These are phyloP conservation scores for Poecilia velifera DNA, from an alignment of 2,797 vertebrate genomes.

Conservation along the genomic window DNA sequence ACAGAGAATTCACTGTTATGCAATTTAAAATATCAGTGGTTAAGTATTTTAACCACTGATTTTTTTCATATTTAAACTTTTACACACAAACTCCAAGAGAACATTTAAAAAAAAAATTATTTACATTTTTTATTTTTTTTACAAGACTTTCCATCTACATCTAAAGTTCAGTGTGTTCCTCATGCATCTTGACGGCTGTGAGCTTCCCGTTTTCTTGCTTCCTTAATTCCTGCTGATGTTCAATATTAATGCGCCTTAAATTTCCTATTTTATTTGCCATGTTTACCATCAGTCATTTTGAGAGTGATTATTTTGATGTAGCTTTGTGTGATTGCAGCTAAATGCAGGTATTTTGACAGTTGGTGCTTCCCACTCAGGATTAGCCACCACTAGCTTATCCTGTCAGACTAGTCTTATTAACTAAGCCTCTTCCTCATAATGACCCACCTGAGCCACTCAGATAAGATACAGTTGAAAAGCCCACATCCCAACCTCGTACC, in stretches of 20 bases:
- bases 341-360: slow-evolving; percentile 9
- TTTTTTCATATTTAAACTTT: background rate
- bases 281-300: background rate
- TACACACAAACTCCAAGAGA: background rate
- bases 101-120: background rate
- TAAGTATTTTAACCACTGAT: background rate
- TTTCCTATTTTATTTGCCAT: background rate
- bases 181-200: background rate
- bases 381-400: slow-evolving; percentile 8
- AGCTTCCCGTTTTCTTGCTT: background rate
- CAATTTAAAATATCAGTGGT: background rate
- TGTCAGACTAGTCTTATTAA: slow-evolving; percentile 8
- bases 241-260: background rate
- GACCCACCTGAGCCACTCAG: background rate
- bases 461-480: slow-evolving; percentile 3
- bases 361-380: slow-evolving; percentile 11
- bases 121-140: too few relatives aligned
- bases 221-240: background rate
- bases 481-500: background rate
- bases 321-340: background rate
- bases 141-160: background rate
- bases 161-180: background rate
- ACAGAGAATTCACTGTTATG: background rate
- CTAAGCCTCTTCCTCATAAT: slow-evolving; percentile 5
- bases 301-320: slow-evolving; percentile 9